Evolutionary conservation across 2,888 invertebrate genomes (phyloP).

Genomic region (Rhingia campestris): DNA sequence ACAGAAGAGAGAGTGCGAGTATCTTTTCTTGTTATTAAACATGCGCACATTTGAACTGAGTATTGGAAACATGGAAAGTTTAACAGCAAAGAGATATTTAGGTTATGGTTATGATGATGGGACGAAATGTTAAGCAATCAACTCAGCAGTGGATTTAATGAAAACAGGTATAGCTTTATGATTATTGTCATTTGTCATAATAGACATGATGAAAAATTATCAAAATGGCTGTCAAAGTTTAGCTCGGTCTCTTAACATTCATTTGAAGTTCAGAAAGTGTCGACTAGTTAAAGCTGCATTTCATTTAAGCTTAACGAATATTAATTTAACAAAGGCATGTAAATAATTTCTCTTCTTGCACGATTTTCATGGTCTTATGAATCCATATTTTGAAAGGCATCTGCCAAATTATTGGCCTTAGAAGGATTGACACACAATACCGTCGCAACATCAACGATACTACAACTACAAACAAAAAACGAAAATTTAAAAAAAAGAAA

Average conservation of each 20-base stretch:
- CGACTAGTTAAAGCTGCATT: not conserved
- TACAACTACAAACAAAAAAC: too few relatives aligned
- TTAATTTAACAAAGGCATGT: too few relatives aligned
- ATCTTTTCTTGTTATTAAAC: constrained; percentile 1
- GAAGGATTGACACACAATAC: too few relatives aligned
- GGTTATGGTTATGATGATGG: constrained; percentile 12
- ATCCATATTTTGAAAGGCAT: too few relatives aligned
- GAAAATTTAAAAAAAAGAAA: too few relatives aligned
- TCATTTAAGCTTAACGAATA: too few relatives aligned
- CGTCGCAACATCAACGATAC: too few relatives aligned
- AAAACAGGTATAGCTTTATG: not conserved
- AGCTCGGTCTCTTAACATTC: not conserved
- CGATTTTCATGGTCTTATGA: too few relatives aligned
- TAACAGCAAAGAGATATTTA: not conserved
- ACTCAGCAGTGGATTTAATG: constrained; percentile 7
- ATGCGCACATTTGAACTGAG: constrained; percentile 44
- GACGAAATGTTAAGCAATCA: constrained; percentile 25
- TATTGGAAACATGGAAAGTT: constrained; percentile 17
- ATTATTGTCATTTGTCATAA: constrained; percentile 24
- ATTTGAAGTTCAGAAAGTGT: not conserved
- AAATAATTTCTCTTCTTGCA: too few relatives aligned
- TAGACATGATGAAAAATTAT: constrained; percentile 29
- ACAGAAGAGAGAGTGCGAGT: constrained; percentile 5
- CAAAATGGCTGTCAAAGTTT: not conserved
- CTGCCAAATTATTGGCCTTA: too few relatives aligned